Conservation (phyloP, 2,888 invertebrate genomes). For the Nemapogon koenigi region DNA sequence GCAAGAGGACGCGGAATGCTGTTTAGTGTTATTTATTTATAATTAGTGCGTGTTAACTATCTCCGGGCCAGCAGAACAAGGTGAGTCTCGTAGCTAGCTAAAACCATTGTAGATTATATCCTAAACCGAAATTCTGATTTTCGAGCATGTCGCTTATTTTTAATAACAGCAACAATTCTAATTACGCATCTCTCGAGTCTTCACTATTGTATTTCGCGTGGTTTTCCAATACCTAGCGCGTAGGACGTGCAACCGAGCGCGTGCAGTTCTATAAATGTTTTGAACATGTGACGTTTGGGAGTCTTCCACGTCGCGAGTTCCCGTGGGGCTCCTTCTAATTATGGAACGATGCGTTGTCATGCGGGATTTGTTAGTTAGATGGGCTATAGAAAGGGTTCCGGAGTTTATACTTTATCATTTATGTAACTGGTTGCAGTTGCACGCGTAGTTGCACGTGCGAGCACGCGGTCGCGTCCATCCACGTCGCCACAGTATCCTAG, state of each 20-base stretch:
- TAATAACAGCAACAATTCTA: constrained; percentile 1
- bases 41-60: constrained; percentile 38
- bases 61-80: constrained; percentile 30
- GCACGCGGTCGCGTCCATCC: constrained; percentile 17
- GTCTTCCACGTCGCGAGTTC: constrained; percentile 17
- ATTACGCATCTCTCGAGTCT: constrained; percentile 33
- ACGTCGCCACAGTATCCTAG: constrained; percentile 53
- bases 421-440: constrained; percentile 17
- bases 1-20: constrained; percentile 55
- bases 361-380: constrained; percentile 19
- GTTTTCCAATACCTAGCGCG: constrained; percentile 20
- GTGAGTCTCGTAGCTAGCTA: constrained; percentile 25
- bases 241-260: constrained; percentile 48
- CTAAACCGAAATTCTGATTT: neutral
- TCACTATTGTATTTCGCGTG: neutral
- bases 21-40: constrained; percentile 51
- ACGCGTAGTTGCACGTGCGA: constrained; percentile 37
- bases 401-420: too few species aligned
- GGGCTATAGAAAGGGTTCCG: constrained; percentile 2
- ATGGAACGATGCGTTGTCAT: constrained; percentile 45
- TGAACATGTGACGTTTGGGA: constrained; percentile 36
- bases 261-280: constrained; percentile 59
- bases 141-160: constrained; percentile 1
- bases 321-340: constrained; percentile 42
- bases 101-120: neutral